Conservation (phyloP, 1,140 invertebrate species). For the Diabrotica virgifera region DNA sequence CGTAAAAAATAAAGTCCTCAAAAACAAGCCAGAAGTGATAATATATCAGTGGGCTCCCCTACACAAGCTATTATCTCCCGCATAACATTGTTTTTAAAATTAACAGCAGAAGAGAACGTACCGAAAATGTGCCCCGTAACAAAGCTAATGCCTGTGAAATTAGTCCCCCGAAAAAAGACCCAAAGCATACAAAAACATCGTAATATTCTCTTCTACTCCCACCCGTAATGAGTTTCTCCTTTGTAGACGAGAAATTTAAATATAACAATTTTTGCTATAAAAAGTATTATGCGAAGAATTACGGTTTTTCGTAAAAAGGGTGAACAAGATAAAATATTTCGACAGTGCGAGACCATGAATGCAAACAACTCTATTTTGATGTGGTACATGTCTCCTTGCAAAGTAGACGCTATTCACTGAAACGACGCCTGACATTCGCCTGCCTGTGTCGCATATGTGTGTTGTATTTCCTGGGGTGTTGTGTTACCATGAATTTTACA, state of each 20-base stretch:
- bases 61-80: too few relatives aligned
- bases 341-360: slow-evolving; percentile 10
- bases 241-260: slow-evolving; percentile 9
- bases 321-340: slow-evolving; percentile 18
- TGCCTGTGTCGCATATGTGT: slow-evolving; percentile 8
- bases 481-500: slow-evolving; percentile 16
- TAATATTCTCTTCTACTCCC: slow-evolving; percentile 4
- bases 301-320: neutral
- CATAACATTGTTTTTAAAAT: too few relatives aligned
- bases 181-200: slow-evolving; percentile 9
- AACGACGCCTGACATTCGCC: slow-evolving; percentile 7
- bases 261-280: slow-evolving; percentile 4
- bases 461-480: slow-evolving; percentile 14
- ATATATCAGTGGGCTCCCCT: too few relatives aligned
- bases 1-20: too few relatives aligned
- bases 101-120: too few relatives aligned
- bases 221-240: slow-evolving; percentile 14
- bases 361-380: slow-evolving; percentile 18
- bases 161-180: neutral
- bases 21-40: too few relatives aligned
- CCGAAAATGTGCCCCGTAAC: too few relatives aligned
- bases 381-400: slow-evolving; percentile 17
- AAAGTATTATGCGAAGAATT: neutral
- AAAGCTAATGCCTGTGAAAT: slow-evolving; percentile 1
- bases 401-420: slow-evolving; percentile 16